Percentiles rank a stretch among this genome's conserved stretches.
These are phyloP conservation scores for Lucilia sericata DNA, from an alignment of 1,140 invertebrate species.

Conservation along the genomic window DNA sequence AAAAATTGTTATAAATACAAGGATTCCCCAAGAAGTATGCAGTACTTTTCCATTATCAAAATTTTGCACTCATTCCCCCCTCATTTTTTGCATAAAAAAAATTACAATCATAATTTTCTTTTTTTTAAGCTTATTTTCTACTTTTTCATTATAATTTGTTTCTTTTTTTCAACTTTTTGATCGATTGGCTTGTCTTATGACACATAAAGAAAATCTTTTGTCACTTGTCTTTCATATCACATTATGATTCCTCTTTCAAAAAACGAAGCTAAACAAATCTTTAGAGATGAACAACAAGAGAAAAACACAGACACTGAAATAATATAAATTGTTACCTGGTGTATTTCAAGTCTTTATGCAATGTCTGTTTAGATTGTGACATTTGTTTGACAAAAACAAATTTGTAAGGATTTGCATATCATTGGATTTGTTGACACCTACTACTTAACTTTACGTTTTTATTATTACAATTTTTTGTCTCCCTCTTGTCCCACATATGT, in stretches of 20 bases:
- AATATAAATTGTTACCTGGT: slow-evolving; percentile 1
- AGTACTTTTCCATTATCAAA: no score
- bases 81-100: neutral
- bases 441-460: slow-evolving; percentile 2
- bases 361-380: neutral
- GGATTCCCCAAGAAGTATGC: no score
- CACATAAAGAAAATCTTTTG: slow-evolving; percentile 20
- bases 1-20: no score
- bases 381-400: slow-evolving; percentile 27
- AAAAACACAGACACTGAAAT: no score
- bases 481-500: neutral
- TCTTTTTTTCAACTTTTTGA: neutral
- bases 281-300: neutral
- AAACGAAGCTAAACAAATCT: neutral
- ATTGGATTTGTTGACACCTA: slow-evolving; percentile 29
- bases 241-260: neutral
- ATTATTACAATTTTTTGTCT: neutral
- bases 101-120: neutral
- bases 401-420: slow-evolving; percentile 29
- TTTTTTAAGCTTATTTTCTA: neutral
- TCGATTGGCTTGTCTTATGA: slow-evolving; percentile 23
- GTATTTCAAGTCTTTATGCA: neutral
- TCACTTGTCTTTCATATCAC: neutral
- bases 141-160: neutral
- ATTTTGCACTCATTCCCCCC: no score